phyloP scores from a whole-genome alignment of 1,140 invertebrate species.

The Atta texana region DNA sequence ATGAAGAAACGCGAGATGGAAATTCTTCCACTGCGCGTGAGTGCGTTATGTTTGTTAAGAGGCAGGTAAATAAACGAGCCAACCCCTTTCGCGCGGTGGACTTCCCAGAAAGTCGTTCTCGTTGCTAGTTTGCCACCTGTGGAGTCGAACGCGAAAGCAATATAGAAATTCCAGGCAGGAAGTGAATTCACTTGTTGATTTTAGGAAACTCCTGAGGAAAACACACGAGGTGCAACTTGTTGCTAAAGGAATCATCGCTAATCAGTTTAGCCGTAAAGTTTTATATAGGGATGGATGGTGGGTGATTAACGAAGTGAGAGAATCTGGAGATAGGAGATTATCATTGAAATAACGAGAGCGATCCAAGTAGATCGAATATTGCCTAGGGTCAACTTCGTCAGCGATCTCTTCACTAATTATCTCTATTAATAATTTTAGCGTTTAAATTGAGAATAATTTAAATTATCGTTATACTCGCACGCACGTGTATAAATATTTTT shows the following conservation, averaged over 20 bases:
- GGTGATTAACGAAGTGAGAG: constrained; percentile 4
- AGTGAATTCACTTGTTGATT: constrained; percentile 83
- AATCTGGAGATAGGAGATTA: constrained; percentile 5
- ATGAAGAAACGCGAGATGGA: background rate
- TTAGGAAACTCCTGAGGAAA: constrained; percentile 79
- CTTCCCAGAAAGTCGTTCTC: constrained; percentile 56
- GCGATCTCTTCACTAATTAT: background rate
- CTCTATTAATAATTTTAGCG: background rate
- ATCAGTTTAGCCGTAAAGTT: constrained; percentile 25
- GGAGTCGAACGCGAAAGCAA: constrained; percentile 79
- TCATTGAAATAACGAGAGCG: background rate
- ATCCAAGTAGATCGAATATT: background rate
- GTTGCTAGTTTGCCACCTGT: constrained; percentile 81
- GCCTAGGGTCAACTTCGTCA: constrained; percentile 25
- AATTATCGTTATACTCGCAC: background rate
- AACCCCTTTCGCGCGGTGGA: background rate
- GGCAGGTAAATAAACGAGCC: constrained; percentile 11
- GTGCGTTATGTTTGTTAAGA: background rate
- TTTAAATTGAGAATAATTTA: constrained; percentile 5
- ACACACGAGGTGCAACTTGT: constrained; percentile 80
- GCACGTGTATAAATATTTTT: background rate
- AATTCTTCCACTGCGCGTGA: background rate
- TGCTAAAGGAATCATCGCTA: constrained; percentile 74
- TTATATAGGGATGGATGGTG: background rate
- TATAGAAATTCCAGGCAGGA: constrained; percentile 82